Percentiles rank a stretch among this genome's conserved stretches.
Evolutionary conservation across 2,888 invertebrate species (phyloP).

Genomic region (Eulithis testata): DNA sequence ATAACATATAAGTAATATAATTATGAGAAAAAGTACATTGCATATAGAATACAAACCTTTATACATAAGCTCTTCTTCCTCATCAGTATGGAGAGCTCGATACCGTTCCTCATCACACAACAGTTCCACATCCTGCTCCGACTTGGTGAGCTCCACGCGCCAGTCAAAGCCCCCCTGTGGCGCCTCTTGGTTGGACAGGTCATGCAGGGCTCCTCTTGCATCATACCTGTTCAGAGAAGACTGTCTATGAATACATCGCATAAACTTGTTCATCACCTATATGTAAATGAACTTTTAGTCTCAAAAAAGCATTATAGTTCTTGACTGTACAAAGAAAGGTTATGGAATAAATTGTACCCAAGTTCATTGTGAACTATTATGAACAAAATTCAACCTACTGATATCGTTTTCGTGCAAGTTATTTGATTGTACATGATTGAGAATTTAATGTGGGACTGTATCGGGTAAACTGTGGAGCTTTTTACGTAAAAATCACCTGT

Average conservation of each 20-base stretch:
- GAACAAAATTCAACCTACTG: not conserved
- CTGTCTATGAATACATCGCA: constrained; percentile 18
- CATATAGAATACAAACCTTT: constrained; percentile 87
- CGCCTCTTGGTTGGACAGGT: constrained; percentile 92
- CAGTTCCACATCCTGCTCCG: constrained; percentile 93
- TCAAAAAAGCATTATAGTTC: constrained; percentile 17
- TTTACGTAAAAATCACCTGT: not conserved
- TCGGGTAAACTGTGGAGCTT: not conserved
- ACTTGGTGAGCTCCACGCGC: constrained; percentile 87
- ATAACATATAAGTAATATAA: too few species aligned
- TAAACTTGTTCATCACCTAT: constrained; percentile 16
- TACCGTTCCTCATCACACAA: constrained; percentile 98
- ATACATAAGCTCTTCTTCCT: constrained; percentile 94
- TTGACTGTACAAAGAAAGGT: not conserved
- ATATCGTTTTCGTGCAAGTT: too few species aligned
- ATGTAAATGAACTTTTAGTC: constrained; percentile 9
- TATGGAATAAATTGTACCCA: not conserved
- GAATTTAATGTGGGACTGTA: not conserved
- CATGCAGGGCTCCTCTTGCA: constrained; percentile 95
- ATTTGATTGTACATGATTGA: too few species aligned
- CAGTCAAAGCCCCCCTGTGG: constrained; percentile 88
- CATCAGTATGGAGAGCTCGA: constrained; percentile 93
- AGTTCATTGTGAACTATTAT: not conserved
- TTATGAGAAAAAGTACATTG: too few species aligned
- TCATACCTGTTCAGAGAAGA: constrained; percentile 91